Evolutionary conservation across 2,113 vertebrate genomes (phyloP).

Genomic region (Phodopus roborovskii): DNA sequence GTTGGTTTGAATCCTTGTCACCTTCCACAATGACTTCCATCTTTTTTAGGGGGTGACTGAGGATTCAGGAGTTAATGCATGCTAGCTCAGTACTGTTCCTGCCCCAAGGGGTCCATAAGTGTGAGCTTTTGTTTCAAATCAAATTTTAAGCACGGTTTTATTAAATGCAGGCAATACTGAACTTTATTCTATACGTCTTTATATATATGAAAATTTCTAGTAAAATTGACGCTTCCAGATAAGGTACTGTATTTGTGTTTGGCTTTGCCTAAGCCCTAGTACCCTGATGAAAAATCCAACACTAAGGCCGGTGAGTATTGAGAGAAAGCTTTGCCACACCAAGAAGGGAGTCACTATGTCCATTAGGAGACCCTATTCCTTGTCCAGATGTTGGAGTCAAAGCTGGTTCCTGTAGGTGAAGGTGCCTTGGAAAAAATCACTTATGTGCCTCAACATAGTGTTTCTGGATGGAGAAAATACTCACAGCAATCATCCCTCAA

Average conservation of each 20-base stretch:
- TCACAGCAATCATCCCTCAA: background rate
- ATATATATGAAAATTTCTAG: background rate
- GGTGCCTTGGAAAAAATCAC: background rate
- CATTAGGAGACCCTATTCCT: background rate
- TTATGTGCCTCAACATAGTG: background rate
- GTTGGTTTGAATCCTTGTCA: background rate
- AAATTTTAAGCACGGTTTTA: background rate
- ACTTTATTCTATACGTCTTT: background rate
- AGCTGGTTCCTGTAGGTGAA: background rate
- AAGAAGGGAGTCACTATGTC: background rate
- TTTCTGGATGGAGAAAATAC: background rate
- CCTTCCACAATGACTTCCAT: background rate
- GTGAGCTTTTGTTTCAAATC: background rate
- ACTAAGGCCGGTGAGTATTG: accelerated
- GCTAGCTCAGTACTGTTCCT: background rate
- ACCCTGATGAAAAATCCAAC: background rate
- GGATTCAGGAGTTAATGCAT: too few relatives aligned
- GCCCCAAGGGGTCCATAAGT: background rate
- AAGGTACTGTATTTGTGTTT: background rate
- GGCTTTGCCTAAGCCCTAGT: background rate
- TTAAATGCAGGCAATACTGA: background rate
- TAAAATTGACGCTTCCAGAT: background rate
- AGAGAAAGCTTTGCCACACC: background rate
- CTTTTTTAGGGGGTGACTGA: background rate
- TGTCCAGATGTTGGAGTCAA: background rate